Conservation (phyloP, 2,888 invertebrate genomes). For the Hirtodrosophila duncani region DNA sequence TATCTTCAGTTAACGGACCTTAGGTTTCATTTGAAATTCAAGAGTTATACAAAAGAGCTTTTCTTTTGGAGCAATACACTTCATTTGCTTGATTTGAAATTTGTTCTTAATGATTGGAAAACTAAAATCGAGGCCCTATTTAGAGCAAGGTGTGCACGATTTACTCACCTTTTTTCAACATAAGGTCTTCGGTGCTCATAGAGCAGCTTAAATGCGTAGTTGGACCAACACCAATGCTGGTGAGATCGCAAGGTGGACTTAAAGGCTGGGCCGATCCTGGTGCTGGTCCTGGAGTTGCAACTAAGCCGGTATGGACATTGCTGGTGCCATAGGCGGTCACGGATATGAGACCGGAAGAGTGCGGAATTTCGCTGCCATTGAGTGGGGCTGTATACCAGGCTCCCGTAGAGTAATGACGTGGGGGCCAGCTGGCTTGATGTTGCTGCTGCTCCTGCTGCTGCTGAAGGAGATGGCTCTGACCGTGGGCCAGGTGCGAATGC, state of each 20-base stretch:
- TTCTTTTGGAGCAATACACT: too few relatives aligned
- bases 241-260: conserved; percentile 47
- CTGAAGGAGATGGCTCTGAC: background rate
- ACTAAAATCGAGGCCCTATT: too few relatives aligned
- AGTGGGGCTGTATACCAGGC: conserved; percentile 76
- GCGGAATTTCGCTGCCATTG: conserved; percentile 46
- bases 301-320: background rate
- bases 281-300: background rate
- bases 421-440: conserved; percentile 69
- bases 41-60: background rate
- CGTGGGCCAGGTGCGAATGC: conserved; percentile 23
- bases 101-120: too few relatives aligned
- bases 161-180: conserved; percentile 73
- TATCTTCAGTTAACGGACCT: too few relatives aligned
- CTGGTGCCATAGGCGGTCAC: conserved; percentile 11
- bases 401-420: conserved; percentile 67
- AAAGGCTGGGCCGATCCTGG: conserved; percentile 31
- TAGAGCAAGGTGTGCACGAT: too few relatives aligned
- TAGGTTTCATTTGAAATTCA: too few relatives aligned
- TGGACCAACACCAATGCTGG: conserved; percentile 21
- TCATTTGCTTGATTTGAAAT: too few relatives aligned
- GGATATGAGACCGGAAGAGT: conserved; percentile 10
- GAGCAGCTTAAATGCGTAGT: too few relatives aligned
- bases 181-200: conserved; percentile 55
- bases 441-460: conserved; percentile 23